Evolutionary conservation across 2,797 vertebrate genomes (phyloP), one percentile per base, ranked within the genome.

Genomic region (Falco cherrug): DNA sequence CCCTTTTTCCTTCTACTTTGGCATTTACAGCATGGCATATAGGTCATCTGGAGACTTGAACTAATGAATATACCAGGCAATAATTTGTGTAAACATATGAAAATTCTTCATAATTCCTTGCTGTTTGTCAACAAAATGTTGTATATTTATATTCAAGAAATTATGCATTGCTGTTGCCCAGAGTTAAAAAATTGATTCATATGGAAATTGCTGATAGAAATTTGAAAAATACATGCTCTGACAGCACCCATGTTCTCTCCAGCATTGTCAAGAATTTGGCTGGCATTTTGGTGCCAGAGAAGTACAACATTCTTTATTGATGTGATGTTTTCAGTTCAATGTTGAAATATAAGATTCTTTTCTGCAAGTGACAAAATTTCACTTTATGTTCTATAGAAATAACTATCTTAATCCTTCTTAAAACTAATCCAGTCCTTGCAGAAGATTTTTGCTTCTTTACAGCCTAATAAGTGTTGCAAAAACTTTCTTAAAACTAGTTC

Each of bases 111-210:
- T 77, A 25, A 67, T 87, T 89, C n/a, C 48, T 77, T 83, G 63
- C 56, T 82, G 48, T 87, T 90, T 95, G 69, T 90, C 60, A 96
- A 77, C 2, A 2, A 70, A 77, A 53, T 43, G 21, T 64, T 91
- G 26, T 95, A 33, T 94, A 57, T 93, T 89, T 94, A 70, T 91
- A 67, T 74, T 89, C 39, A 84, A 2, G 1, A 74, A 89, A 80
- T 93, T 89, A 79, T 87, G 84, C 63, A 20, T 76, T 74, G 80
- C 70, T 84, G 29, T 87, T 87, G 77, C 85, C 68, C 16, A 82
- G 77, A 94, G 80, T 84, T 84, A 91, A 59, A 91, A 89, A 93
- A 90, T 70, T 56, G 83, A 70, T 90, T 88, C 77, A 45, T 57
- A 77, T 89, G 80, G 60, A 95, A 96, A 93, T 71, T 19, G 33